Evolutionary conservation across 1,140 invertebrate species (phyloP).

Genomic region (Rhagoletis zephyria): DNA sequence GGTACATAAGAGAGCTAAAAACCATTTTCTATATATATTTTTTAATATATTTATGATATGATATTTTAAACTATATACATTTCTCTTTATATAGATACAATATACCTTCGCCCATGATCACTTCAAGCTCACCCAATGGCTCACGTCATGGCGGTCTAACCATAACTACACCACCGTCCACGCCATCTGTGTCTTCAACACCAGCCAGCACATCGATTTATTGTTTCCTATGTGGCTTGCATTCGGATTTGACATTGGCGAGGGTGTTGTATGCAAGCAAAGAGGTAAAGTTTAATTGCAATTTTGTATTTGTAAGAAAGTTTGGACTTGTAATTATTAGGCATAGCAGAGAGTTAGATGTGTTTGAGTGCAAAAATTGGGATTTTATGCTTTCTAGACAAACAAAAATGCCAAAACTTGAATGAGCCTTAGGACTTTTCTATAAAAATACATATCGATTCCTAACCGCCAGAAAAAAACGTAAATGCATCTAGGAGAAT

Average conservation of each 20-base stretch:
- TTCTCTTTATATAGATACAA: slow-evolving; percentile 78
- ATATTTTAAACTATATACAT: slow-evolving; percentile 48
- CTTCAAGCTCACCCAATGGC: slow-evolving; percentile 71
- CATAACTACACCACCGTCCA: slow-evolving; percentile 79
- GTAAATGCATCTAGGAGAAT: too few species aligned
- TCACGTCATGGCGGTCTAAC: slow-evolving; percentile 72
- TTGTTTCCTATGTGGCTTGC: slow-evolving; percentile 89
- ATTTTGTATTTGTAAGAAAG: background rate
- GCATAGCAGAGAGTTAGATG: too few species aligned
- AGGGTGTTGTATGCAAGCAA: slow-evolving; percentile 82
- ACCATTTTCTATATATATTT: too few species aligned
- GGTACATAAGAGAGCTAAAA: slow-evolving; percentile 72
- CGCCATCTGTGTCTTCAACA: slow-evolving; percentile 70
- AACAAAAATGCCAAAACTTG: too few species aligned
- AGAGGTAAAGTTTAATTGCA: slow-evolving; percentile 62
- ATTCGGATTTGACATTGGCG: slow-evolving; percentile 87
- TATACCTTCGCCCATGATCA: slow-evolving; percentile 82
- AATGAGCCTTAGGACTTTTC: too few species aligned
- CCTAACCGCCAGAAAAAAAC: too few species aligned
- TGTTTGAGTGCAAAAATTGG: too few species aligned
- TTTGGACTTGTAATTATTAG: too few species aligned
- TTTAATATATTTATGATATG: background rate
- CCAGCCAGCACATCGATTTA: slow-evolving; percentile 83
- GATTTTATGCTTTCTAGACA: too few species aligned
- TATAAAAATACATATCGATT: too few species aligned